These are phyloP conservation scores for Campopleginae sp. DNA, from an alignment of 2,888 invertebrate genomes.

Conservation along the genomic window DNA sequence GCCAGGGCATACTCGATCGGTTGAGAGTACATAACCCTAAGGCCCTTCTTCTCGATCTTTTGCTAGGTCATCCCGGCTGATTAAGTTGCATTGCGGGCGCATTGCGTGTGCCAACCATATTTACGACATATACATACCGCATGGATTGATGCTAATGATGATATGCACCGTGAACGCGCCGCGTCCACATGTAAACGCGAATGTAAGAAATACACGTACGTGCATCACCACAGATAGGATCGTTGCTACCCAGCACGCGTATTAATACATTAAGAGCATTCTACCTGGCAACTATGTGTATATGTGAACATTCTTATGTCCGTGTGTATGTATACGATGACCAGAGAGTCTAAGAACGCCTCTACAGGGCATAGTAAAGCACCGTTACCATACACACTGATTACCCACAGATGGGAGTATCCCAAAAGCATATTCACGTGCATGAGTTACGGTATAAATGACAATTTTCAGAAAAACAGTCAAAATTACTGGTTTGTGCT, in stretches of 20 bases:
- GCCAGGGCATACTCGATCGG: background rate
- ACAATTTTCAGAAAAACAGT: constrained; percentile 11
- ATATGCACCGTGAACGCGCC: constrained; percentile 62
- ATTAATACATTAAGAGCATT: constrained; percentile 44
- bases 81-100: constrained; percentile 65
- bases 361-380: constrained; percentile 36
- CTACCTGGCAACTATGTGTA: constrained; percentile 2
- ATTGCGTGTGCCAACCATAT: constrained; percentile 64
- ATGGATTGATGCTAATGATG: constrained; percentile 68
- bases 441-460: constrained; percentile 20
- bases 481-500: background rate
- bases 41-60: constrained; percentile 50
- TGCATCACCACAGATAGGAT: background rate
- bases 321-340: background rate
- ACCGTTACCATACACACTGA: constrained; percentile 51
- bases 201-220: background rate
- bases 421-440: constrained; percentile 5
- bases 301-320: background rate
- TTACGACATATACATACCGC: constrained; percentile 53
- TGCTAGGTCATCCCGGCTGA: constrained; percentile 66
- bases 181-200: background rate
- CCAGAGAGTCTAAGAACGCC: background rate
- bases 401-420: background rate
- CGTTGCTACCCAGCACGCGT: constrained; percentile 18
- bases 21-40: constrained; percentile 19